phyloP scores from a whole-genome alignment of 30 jellyfish, hydroid and myxozoan genomes.

The Nemopilema nomurai region DNA sequence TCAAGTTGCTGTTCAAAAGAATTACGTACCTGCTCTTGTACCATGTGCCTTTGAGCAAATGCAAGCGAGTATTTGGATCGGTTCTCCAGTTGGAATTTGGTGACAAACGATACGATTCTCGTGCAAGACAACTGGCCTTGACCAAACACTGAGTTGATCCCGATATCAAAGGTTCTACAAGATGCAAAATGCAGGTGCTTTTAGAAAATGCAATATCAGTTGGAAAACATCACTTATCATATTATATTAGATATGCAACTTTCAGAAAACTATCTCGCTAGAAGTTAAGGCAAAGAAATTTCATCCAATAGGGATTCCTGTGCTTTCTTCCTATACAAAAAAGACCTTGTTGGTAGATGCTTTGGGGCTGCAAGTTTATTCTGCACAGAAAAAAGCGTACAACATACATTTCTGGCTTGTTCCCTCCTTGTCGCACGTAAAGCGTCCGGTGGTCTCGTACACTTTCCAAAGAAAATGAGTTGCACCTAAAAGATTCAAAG shows the following conservation, averaged over 20 bases:
- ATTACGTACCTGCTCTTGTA: constrained; percentile 58
- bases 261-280: too few relatives aligned
- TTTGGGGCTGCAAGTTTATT: not conserved
- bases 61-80: constrained; percentile 73
- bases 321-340: too few relatives aligned
- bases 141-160: constrained; percentile 77
- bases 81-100: constrained; percentile 89
- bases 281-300: too few relatives aligned
- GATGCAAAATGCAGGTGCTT: not conserved
- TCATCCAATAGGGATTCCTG: too few relatives aligned
- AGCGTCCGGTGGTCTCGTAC: constrained; percentile 84
- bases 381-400: not conserved
- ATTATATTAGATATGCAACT: too few relatives aligned
- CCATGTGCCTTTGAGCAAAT: constrained; percentile 87
- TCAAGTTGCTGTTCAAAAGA: too few relatives aligned
- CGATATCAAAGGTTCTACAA: constrained; percentile 78
- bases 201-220: not conserved
- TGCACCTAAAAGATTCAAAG: constrained; percentile 46
- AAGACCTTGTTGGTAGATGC: not conserved
- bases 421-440: constrained; percentile 79
- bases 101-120: constrained; percentile 84
- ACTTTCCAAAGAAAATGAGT: constrained; percentile 85
- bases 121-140: constrained; percentile 86
- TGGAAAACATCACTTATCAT: not conserved
- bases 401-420: constrained; percentile 79